phyloP scores from a whole-genome alignment of 2,888 invertebrate species.

The Coremacera marginata region DNA sequence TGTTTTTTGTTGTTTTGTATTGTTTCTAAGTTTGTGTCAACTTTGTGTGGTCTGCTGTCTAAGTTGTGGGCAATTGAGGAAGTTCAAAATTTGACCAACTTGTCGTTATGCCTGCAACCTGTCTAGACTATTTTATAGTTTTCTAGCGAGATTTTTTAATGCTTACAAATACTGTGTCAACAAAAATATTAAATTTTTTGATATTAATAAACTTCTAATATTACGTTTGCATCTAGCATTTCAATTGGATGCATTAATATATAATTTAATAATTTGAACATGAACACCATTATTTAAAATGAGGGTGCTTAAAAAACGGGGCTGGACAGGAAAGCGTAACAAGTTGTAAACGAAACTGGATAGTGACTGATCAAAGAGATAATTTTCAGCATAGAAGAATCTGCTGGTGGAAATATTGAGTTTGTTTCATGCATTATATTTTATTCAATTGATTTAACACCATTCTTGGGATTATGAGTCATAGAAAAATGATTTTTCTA shows the following conservation, averaged over 20 bases:
- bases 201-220: slow-evolving; percentile 14
- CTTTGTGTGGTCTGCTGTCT: neutral
- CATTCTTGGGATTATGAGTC: no score
- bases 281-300: no score
- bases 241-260: neutral
- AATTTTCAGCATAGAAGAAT: no score
- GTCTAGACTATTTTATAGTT: slow-evolving; percentile 15
- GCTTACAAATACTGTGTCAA: neutral
- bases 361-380: no score
- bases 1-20: neutral
- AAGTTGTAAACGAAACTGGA: no score
- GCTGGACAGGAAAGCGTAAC: no score
- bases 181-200: neutral
- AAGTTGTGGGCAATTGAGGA: neutral
- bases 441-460: no score
- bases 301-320: no score
- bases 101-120: neutral
- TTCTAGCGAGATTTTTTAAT: neutral
- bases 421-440: no score
- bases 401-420: no score
- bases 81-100: slow-evolving; percentile 3
- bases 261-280: no score
- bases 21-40: neutral
- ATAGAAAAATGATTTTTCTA: no score
- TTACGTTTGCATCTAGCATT: slow-evolving; percentile 9